Base-by-base conservation (phyloP, 2,888 invertebrate species). In the Hirtodrosophila confusa region DNA sequence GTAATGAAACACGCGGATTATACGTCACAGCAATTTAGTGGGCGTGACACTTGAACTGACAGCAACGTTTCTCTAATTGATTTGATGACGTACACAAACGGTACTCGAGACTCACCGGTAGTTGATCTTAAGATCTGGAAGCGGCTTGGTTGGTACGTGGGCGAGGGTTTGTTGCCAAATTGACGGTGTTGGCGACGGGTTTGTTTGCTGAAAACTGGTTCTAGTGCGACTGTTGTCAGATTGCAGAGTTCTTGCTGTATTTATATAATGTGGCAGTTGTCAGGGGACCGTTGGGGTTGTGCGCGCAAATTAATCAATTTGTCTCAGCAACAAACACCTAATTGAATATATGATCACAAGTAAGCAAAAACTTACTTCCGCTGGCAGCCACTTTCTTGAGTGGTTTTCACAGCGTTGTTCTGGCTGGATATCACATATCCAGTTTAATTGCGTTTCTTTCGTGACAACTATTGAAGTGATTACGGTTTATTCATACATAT, bases 181-280 rank as follows among this genome's bases (percentile, higher is more conserved):
- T 6, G 39, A 31, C 40, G 60, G 53, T 67, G 63, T 39, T 56
- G 56, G 48, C 51, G 58, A 53, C 27, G 27, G 27, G 63, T 77
- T 75, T 88, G 84, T 86, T 88, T 79, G 88, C 72, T 65, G 69
- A 66, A 78, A 84, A 84, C 88, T 75, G 72, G 84, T 84, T 84
- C 51, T 73, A 60, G 49, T 57, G 37, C 39, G 53, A 80, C 84
- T 86, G 55, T 58, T 69, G 61, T 51, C 65, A 47, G 43, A 71
- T 53, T 74, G 75, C 74, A 85, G 80, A 83, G 70, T 79, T 84
- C 88, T 84, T 84, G 66, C 56, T 61, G 83, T 86, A 79, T 84
- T 84, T 84, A 84, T 84, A 80, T 64, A 51, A 37, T 35, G 49
- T 33, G 58, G 6, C 66, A 23, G 43, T 48, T 67, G 63, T 48